A percentile compares a stretch with the other conserved stretches of the same genome.
Evolutionary conservation across 2,797 vertebrate genomes (phyloP).

Genomic region (Chromobotia macracanthus): DNA sequence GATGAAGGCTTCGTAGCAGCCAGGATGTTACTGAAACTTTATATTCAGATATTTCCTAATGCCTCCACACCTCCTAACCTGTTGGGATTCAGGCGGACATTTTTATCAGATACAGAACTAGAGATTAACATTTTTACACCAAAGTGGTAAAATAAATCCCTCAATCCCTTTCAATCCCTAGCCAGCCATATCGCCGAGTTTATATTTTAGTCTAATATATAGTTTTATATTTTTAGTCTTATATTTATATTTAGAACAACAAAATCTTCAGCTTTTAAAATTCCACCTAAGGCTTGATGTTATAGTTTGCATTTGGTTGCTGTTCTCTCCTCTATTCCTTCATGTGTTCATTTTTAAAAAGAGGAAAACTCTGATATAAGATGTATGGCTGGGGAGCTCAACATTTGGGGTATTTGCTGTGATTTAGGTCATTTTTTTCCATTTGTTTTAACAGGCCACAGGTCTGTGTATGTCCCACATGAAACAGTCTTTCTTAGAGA

Average conservation of each 20-base stretch:
- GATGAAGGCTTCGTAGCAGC: too few species aligned
- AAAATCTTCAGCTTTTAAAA: background rate
- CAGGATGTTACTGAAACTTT: too few species aligned
- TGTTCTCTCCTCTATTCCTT: background rate
- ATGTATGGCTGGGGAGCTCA: conserved; percentile 36
- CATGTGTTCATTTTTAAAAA: conserved; percentile 5
- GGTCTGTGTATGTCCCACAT: conserved; percentile 15
- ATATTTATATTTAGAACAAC: too few species aligned
- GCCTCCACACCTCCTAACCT: too few species aligned
- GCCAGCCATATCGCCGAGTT: background rate
- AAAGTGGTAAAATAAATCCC: too few species aligned
- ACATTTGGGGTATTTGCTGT: conserved; percentile 31
- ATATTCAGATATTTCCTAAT: too few species aligned
- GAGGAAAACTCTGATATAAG: conserved; percentile 41
- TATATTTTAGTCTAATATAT: background rate
- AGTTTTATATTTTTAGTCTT: too few species aligned
- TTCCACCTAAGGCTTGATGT: background rate
- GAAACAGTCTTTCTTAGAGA: conserved; percentile 14
- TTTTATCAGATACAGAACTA: too few species aligned
- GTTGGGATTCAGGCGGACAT: too few species aligned
- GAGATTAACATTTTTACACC: too few species aligned
- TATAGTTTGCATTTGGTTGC: background rate
- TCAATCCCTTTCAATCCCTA: background rate
- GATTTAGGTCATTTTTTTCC: conserved; percentile 41
- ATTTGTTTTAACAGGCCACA: conserved; percentile 14